Evolutionary conservation across 2,888 invertebrate genomes (phyloP).

Genomic region (Eupithecia centaureata): DNA sequence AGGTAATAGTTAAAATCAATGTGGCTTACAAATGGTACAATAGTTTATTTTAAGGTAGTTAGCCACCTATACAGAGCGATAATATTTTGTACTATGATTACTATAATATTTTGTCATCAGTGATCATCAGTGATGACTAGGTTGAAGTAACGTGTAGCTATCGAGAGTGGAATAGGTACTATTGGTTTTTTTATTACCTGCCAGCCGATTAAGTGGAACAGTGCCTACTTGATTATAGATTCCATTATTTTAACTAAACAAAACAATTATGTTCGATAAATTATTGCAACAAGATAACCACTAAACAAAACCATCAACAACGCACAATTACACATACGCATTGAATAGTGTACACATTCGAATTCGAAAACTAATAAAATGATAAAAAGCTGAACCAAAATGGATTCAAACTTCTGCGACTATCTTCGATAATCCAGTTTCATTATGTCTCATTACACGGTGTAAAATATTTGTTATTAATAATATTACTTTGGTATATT

Average conservation of each 20-base stretch:
- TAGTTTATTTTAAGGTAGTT: conserved; percentile 18
- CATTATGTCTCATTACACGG: too few species aligned
- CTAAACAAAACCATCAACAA: background rate
- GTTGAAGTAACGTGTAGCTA: background rate
- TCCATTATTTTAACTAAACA: background rate
- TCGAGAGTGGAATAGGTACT: background rate
- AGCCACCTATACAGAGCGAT: background rate
- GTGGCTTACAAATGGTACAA: conserved; percentile 41
- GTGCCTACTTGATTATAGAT: background rate
- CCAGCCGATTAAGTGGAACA: background rate
- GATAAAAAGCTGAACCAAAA: background rate
- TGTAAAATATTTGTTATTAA: background rate
- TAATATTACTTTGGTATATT: background rate
- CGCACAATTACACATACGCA: too few species aligned
- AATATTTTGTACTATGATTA: background rate
- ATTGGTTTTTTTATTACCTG: background rate
- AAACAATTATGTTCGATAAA: background rate
- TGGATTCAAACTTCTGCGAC: background rate
- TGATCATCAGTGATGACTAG: background rate
- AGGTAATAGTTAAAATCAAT: conserved; percentile 47
- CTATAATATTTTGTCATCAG: too few species aligned
- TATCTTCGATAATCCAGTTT: background rate
- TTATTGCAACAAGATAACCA: background rate
- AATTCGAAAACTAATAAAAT: background rate
- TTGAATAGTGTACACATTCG: background rate